Base-by-base conservation (phyloP, 2,113 vertebrate genomes). In the Xiphophorus hellerii region DNA sequence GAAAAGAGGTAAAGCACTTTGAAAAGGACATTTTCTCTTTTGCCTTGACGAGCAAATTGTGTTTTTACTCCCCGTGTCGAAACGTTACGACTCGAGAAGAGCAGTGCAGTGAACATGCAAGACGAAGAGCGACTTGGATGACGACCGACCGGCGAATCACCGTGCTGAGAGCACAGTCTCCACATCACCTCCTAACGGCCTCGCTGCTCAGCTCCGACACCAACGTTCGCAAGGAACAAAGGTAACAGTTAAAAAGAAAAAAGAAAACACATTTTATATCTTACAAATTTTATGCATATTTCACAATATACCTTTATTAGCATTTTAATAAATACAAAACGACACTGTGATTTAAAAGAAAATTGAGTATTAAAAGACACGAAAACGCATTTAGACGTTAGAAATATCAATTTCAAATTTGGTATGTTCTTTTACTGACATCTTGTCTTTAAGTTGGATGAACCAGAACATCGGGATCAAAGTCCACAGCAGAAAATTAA, bases 281-380 rank as follows among this genome's bases (percentile, higher is more conserved):
- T 90, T 91, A 94, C 91, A 65, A 92, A 89, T 92, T 83, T 92
- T 92, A 93, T 94, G 92, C 94, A 95, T 94, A 94, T 95, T 94
- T 94, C 94, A 95, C 94, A 94, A 94, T 95, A 95, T 94, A 95
- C 93, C 85, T 95, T 95, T 95, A 94, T 95, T 94, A 94, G 94
- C 89, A 92, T 92, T 92, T 95, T 93, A 95, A 95, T 95, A 95
- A 95, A 95, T 95, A 95, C 93, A 95, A 95, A 95, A 94, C 92
- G 89, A 94, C 92, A 94, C 92, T 87, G 93, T 94, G 94, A 94
- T 94, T 92, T 84, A 72, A 92, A 93, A 90, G 84, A 90, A 93
- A 93, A 93, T 81, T 93, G 92, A 90, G 93, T 93, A 94, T 90
- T 93, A 94, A 95, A 28, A 94, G 93, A 94, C 94, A 95, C 90